Evolutionary conservation across 2,888 invertebrate species (phyloP).

Genomic region (Thereva unica): DNA sequence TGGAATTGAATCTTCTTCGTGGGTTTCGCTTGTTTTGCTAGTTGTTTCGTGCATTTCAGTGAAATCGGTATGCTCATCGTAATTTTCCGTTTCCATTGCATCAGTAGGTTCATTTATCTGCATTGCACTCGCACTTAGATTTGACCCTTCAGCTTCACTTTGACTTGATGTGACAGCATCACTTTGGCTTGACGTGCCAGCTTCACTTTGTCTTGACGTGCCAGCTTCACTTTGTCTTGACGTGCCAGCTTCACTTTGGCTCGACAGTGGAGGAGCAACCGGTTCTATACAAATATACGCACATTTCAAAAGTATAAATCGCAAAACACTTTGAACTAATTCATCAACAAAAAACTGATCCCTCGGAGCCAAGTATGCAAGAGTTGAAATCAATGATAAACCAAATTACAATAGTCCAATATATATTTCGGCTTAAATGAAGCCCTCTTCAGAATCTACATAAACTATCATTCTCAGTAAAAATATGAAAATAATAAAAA

Average conservation of each 20-base stretch:
- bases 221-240: too few species aligned
- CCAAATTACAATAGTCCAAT: too few species aligned
- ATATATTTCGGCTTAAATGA: too few species aligned
- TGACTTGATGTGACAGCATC: slow-evolving; percentile 19
- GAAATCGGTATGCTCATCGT: slow-evolving; percentile 22
- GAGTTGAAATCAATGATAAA: too few species aligned
- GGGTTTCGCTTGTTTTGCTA: not conserved
- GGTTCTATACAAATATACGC: slow-evolving; percentile 8
- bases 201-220: not conserved
- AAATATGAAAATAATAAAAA: too few species aligned
- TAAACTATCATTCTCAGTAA: too few species aligned
- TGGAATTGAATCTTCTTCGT: slow-evolving; percentile 22
- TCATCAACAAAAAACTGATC: too few species aligned
- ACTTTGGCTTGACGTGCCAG: slow-evolving; percentile 4
- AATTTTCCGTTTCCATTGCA: slow-evolving; percentile 22
- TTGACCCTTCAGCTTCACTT: slow-evolving; percentile 19
- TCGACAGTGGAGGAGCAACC: slow-evolving; percentile 18
- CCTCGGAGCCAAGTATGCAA: too few species aligned
- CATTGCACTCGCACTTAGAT: slow-evolving; percentile 19
- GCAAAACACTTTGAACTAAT: too few species aligned
- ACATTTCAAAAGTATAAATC: too few species aligned
- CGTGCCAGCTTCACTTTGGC: too few species aligned
- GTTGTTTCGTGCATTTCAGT: slow-evolving; percentile 23
- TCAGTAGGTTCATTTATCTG: slow-evolving; percentile 23
- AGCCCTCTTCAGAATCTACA: too few species aligned